phyloP scores from a whole-genome alignment of 2,888 invertebrate genomes.

The Parasteatoda lunata region DNA sequence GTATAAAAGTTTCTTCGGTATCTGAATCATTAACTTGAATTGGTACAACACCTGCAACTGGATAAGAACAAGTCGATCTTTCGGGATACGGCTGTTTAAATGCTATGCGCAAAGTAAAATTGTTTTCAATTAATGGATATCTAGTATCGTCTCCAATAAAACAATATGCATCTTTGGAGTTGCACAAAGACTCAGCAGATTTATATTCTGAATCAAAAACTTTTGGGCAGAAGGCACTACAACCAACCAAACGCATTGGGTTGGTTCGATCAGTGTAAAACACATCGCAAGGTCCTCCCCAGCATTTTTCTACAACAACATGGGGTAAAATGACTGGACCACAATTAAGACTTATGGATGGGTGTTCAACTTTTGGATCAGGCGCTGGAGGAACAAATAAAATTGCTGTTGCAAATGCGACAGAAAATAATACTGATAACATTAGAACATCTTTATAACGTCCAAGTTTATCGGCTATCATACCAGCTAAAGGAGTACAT shows the following conservation, averaged over 20 bases:
- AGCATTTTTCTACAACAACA: slow-evolving; percentile 62
- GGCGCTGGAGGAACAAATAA: slow-evolving; percentile 75
- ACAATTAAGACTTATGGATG: slow-evolving; percentile 53
- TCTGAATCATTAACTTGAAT: background rate
- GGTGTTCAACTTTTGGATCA: slow-evolving; percentile 47
- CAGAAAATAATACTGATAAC: slow-evolving; percentile 84
- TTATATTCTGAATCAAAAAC: slow-evolving; percentile 26
- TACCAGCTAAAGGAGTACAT: slow-evolving; percentile 84
- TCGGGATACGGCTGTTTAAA: slow-evolving; percentile 50
- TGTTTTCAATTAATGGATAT: slow-evolving; percentile 45
- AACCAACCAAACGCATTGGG: slow-evolving; percentile 48
- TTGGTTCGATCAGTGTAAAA: slow-evolving; percentile 54
- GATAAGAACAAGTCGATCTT: slow-evolving; percentile 50
- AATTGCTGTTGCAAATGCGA: slow-evolving; percentile 85
- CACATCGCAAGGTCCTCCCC: slow-evolving; percentile 62
- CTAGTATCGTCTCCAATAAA: slow-evolving; percentile 30
- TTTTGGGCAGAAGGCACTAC: slow-evolving; percentile 56
- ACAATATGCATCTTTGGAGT: slow-evolving; percentile 26
- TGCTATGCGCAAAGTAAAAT: slow-evolving; percentile 47
- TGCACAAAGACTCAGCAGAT: slow-evolving; percentile 21
- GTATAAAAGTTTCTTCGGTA: slow-evolving; percentile 19
- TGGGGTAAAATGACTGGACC: slow-evolving; percentile 56
- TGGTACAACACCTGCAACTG: slow-evolving; percentile 40
- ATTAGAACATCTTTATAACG: slow-evolving; percentile 89
- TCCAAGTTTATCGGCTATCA: slow-evolving; percentile 87